phyloP scores from a whole-genome alignment of 64 coral and sea anemone species.

The Trachythela sp. region DNA sequence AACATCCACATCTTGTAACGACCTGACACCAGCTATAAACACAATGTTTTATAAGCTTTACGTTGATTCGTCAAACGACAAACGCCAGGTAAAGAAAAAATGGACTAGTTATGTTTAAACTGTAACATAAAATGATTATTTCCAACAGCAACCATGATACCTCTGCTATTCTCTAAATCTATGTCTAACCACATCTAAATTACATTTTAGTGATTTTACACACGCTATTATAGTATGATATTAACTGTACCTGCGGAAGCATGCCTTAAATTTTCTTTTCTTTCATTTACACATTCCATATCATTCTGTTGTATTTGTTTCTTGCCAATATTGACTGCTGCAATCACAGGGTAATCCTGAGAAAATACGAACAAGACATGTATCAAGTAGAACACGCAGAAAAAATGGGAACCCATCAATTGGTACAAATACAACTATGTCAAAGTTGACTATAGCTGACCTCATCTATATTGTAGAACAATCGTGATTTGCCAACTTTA shows the following conservation, averaged over 20 bases:
- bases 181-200: no score
- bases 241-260: not conserved
- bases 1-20: not conserved
- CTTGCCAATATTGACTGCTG: not conserved
- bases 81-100: not conserved
- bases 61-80: no score
- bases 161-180: no score
- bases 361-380: not conserved
- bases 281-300: slow-evolving; percentile 21
- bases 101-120: not conserved
- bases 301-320: not conserved
- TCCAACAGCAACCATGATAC: no score
- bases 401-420: not conserved
- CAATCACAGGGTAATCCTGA: not conserved
- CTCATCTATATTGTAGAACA: slow-evolving; percentile 15
- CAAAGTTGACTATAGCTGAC: not conserved
- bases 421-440: not conserved
- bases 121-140: not conserved
- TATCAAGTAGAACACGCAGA: not conserved
- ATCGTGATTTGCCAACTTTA: slow-evolving; percentile 18
- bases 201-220: no score
- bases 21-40: not conserved
- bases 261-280: slow-evolving; percentile 21
- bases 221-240: no score
- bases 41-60: no score